Evolutionary conservation across 2,888 invertebrate species (phyloP), one percentile per base, ranked within the genome.

Genomic region (Parascotia fuliginaria): DNA sequence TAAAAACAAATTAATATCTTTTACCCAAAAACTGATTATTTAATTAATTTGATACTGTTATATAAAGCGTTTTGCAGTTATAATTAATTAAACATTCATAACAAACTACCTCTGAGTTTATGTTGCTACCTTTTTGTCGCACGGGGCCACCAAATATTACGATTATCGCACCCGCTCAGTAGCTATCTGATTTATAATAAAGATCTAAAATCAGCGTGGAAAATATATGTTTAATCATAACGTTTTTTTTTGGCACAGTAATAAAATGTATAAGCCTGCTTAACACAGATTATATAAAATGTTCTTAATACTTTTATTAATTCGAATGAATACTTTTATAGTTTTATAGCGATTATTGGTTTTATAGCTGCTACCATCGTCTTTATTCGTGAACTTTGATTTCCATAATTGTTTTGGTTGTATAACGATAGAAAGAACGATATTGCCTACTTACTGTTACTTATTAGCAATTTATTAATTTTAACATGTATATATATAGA

Each of bases 201-300:
- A 1, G 60, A 65, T 64, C 45, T 33, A 3, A 55, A 59, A 66
- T 60, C 47, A 22, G 56, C 67, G 64, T 63, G 47, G 43, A 50
- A 43, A 47, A 63, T 48, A 56, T 56, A 51, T 45, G 47, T 59
- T 51, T 62, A 66, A 59, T 55, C 42, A 49, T 56, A 49, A 49
- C 40, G 33, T 19, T 27, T 45, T 3, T n/a, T 42, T 50, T 39
- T 5, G 31, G 52, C 50, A 40, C 12, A 4, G 37, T 13, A 34
- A 56, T 65, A 66, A 63, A 46, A 14, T 2, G 11, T 44, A 34
- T 60, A 66, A 65, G 54, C 47, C 32, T 38, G 0, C 31, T 42
- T 40, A 51, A 34, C 28, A 36, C 22, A 3, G 33, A 45, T 62
- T 52, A 54, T 34, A 28, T 53, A 47, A 49, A 59, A 42, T 45